These are phyloP conservation scores for Dryoscopus gambensis DNA, from an alignment of 2,113 vertebrate genomes.

Conservation along the genomic window DNA sequence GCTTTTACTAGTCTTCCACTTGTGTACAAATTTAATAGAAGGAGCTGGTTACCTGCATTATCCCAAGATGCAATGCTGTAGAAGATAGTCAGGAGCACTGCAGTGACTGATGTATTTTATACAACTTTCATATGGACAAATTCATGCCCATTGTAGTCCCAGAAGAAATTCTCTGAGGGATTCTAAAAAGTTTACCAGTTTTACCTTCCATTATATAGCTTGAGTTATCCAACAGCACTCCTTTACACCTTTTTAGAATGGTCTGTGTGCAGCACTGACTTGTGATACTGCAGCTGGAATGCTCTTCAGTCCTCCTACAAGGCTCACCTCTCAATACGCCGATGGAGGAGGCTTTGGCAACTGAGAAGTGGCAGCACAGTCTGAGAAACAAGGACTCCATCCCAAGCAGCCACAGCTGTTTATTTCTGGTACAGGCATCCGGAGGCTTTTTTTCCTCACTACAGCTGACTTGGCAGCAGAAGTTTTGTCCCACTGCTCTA, in stretches of 20 bases:
- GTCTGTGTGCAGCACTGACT: neutral
- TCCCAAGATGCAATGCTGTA: neutral
- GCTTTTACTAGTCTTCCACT: neutral
- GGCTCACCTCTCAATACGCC: neutral
- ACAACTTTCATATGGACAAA: neutral
- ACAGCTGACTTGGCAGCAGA: accelerated
- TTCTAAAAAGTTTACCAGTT: neutral
- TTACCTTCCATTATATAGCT: neutral
- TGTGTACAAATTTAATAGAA: neutral
- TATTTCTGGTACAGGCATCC: neutral
- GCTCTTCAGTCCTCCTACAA: neutral
- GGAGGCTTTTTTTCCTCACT: neutral
- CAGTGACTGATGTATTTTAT: neutral
- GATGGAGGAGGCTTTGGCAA: neutral
- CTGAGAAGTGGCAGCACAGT: neutral
- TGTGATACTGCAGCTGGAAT: neutral
- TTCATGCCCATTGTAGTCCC: neutral
- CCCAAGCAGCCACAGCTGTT: neutral
- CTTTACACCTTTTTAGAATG: neutral
- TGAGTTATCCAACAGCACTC: neutral
- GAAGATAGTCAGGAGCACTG: neutral
- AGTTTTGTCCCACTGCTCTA: neutral
- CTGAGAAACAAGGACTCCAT: neutral
- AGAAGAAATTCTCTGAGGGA: neutral
- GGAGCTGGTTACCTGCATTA: neutral